Evolutionary conservation across 2,797 vertebrate species (phyloP), one percentile per base, ranked within the genome.

Genomic region (Leuciscus waleckii): DNA sequence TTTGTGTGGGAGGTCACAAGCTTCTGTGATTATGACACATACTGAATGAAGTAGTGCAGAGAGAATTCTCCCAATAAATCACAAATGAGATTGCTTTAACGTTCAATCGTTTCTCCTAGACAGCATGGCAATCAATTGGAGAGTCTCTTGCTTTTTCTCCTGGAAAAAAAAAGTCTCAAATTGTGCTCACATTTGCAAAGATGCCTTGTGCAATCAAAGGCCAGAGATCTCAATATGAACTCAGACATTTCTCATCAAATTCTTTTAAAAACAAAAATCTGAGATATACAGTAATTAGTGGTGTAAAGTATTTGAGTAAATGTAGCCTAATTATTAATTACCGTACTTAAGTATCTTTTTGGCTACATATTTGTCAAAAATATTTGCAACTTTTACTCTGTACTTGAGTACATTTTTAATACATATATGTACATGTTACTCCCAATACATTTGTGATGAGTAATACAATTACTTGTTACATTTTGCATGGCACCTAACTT

Each of bases 1-100:
- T 67, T 75, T 75, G 77, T 79, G 83, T 73, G 76, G 77, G 83
- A 37, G 83, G 76, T 79, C 35, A 9, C 67, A 51, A 71, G 83
- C 41, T 79, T 85, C 63, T 73, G 83, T 14, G 54, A 84, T 77
- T 56, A 63, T 76, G 73, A 71, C 76, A 79, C 54, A 69, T 80
- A 16, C 26, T 63, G 23, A 13, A n/a, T 83, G 26, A 67, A 87
- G 26, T 35, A 73, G 43, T 32, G 32, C 58, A 54, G 68, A 43
- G 67, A 78, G 83, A 73, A 65, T 51, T 79, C 61, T 67, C 46
- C 46, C 9, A 13, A 46, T 10, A 26, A 79, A 65, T 69, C 32
- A 43, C 14, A 58, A 71, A 26, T 29, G 37, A 67, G 29, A 49
- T 51, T 17, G 14, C 35, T 77, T 76, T 8, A 43, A 51, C 23